phyloP scores from a whole-genome alignment of 2,113 vertebrate genomes.

The Burhinus bistriatus region DNA sequence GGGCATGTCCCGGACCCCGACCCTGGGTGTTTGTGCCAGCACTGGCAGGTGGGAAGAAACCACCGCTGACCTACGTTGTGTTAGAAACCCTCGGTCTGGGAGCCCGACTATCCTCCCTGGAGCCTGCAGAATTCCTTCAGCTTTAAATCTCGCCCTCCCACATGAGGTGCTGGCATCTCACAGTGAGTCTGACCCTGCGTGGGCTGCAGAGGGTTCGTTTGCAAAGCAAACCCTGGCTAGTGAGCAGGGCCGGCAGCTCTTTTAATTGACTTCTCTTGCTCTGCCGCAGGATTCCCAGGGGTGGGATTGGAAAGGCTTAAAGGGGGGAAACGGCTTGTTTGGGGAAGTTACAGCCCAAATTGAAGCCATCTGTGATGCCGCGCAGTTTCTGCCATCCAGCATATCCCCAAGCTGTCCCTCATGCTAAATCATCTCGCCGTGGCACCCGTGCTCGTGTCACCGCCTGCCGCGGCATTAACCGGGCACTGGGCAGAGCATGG shows the following conservation, averaged over 20 bases:
- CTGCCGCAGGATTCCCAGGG: not conserved
- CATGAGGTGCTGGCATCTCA: fast-evolving
- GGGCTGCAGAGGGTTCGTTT: not conserved
- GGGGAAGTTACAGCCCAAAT: not conserved
- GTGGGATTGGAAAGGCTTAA: not conserved
- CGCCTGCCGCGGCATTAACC: fast-evolving
- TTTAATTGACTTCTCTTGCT: not conserved
- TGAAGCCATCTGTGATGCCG: not conserved
- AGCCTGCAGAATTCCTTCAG: not conserved
- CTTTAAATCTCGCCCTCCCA: fast-evolving
- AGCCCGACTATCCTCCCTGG: not conserved
- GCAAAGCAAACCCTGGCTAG: fast-evolving
- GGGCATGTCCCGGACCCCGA: not conserved
- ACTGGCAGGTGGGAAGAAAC: not conserved
- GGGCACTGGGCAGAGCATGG: not conserved
- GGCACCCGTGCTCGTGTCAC: fast-evolving
- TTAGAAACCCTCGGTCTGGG: not conserved
- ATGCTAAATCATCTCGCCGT: fast-evolving
- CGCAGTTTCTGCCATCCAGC: not conserved
- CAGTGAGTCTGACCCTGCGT: not conserved
- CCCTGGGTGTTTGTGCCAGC: not conserved
- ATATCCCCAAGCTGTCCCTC: not conserved
- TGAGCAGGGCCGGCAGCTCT: not conserved
- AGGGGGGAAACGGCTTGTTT: not conserved
- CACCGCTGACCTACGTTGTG: fast-evolving